Evolutionary conservation across 2,797 vertebrate species (phyloP).

Genomic region (Anableps anableps): DNA sequence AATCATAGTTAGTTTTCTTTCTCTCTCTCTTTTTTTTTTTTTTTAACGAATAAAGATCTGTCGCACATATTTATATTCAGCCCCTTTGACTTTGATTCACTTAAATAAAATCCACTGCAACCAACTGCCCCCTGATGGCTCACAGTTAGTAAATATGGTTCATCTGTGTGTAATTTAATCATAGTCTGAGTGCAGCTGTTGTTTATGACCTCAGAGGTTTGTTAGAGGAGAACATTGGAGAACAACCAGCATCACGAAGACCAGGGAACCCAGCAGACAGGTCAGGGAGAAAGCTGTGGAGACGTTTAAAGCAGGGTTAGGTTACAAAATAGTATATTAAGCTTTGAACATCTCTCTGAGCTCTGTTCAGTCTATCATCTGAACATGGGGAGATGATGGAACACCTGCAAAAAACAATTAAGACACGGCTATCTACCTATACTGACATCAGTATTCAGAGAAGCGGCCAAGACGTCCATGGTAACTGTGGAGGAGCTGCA

Average conservation of each 20-base stretch:
- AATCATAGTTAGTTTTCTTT: not conserved
- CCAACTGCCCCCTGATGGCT: too few species aligned
- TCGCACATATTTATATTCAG: too few species aligned
- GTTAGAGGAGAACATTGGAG: not conserved
- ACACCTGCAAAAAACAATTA: not conserved
- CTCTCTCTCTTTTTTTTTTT: too few species aligned
- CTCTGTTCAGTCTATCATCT: not conserved
- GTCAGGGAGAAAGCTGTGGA: not conserved
- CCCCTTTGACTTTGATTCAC: too few species aligned
- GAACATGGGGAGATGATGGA: not conserved
- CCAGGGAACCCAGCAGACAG: not conserved
- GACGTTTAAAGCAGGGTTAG: not conserved
- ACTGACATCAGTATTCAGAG: not conserved
- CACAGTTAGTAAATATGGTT: too few species aligned
- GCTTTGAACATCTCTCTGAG: not conserved
- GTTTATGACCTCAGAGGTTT: not conserved
- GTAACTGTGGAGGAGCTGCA: not conserved
- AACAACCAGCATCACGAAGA: not conserved
- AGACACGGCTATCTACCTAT: not conserved
- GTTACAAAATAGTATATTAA: too few species aligned
- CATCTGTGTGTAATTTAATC: not conserved
- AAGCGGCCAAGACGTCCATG: not conserved
- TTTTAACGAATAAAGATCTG: too few species aligned
- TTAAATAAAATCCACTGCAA: too few species aligned
- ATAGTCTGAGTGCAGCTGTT: not conserved